Evolutionary conservation across 2,888 invertebrate genomes (phyloP), one percentile per base, ranked within the genome.

Genomic region (Drosophila setosimentum): DNA sequence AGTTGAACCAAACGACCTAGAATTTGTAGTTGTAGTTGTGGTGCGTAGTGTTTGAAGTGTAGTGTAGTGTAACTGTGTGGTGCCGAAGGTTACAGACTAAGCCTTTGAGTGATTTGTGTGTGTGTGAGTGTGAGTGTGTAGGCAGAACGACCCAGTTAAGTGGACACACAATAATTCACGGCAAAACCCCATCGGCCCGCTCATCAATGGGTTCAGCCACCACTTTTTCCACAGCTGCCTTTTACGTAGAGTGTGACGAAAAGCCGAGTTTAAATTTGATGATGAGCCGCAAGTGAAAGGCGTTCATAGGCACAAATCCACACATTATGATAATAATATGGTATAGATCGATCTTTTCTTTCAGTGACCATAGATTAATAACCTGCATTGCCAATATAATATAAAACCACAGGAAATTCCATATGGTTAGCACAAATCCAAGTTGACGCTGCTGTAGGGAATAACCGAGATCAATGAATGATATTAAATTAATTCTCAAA

Each of bases 1-100:
- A 86, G 83, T 83, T 87, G 80, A 76, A 71, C 76, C 73, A 48
- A 62, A 55, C 67, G 70, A 77, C 69, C 78, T 73, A 75, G 72
- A 68, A 74, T 83, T 82, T 86, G 70, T 76, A 63, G 63, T 61
- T 65, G 78, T 61, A 42, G 45, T 57, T 40, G n/a, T 49, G 16
- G 18, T 62, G 40, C 29, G 45, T 60, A 48, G 37, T 63, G 33
- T 24, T 35, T 53, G 32, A 13, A 30, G n/a, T 42, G 30, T 42
- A 40, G 65, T 45, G 33, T 29, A 35, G 51, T 42, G 32, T 61
- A 27, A 35, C 42, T 27, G 33, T 35, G n/a, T 51, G 7, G 8
- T 51, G 13, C 32, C 16, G 45, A 73, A 58, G 55, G 70, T 53
- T 64, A 51, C 11, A 63, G 63, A 51, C 51, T 67, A 71, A 73